Evolutionary conservation across 2,888 invertebrate species (phyloP), one percentile per base, ranked within the genome.

Genomic region (Caenorhabditis sp.): DNA sequence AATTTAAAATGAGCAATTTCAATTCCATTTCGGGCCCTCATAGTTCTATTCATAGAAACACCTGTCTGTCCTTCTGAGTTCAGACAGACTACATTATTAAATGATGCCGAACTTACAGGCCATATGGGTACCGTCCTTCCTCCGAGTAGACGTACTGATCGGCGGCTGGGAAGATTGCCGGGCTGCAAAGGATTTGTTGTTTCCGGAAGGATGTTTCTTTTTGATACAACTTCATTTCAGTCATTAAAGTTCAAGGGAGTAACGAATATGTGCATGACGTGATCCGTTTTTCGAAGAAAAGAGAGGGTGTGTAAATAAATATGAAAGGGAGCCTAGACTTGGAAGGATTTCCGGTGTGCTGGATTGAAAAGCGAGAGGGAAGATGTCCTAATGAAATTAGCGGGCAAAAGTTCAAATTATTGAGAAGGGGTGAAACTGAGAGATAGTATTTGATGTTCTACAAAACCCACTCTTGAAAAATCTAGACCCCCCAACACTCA

Each of bases 51-150:
- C 26, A 54, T 54, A 14, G 54, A n/a, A 54, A 26, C 54, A 58
- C 58, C 58, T 58, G 31, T 16, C 4, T 49, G 19, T 10, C 19
- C 49, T 22, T 49, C 47, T 38, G 38, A 12, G 38, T 38, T 12
- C 31, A 54, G 10, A 12, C 10, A 22, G 22, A 22, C 7, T 24
- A n/a, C n/a, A n/a, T n/a, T n/a, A n/a, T n/a, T n/a, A n/a, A n/a
- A n/a, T n/a, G n/a, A n/a, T 51, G 35, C n/a, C 38, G 22, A 68
- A 80, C 77, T 77, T 28, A 77, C 77, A 70, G 22, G 31, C 61
- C 61, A 26, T 77, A 77, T 63, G 77, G 77, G 61, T 77, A 77
- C 35, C 77, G 77, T 24, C 61, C 77, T 19, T 70, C 77, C 77
- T 63, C 63, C 3, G 77, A 44, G 31, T 69, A 77, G 61, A 63